Base-by-base conservation (phyloP, 2,113 vertebrate genomes). In the Upupa epops region DNA sequence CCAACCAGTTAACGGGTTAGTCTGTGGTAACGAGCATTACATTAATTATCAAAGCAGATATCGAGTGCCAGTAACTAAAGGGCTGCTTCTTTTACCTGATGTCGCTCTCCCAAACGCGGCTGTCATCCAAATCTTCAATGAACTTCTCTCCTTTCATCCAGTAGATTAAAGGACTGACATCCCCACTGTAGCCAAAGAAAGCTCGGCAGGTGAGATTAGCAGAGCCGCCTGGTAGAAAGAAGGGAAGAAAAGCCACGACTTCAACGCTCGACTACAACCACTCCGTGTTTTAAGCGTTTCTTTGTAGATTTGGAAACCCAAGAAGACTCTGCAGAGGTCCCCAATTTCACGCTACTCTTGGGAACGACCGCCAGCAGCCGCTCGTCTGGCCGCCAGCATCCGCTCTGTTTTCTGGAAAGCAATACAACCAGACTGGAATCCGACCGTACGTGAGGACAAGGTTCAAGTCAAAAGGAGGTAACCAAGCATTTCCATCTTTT, bases 61-160 rank as follows among this genome's bases (percentile, higher is more conserved):
- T 22, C 64, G 31, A 59, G 13, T 74, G 56, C 81, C 80, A 49
- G 29, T 49, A 66, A 19, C 46, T 70, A 42, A 61, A 90, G 72
- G 15, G 6, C 0, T 20, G 76, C 64, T 48, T 72, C 17, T 91
- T 97, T 98, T 98, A 99, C 99, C 99, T 99, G 94, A 99, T 99
- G 79, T 99, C 99, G 72, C 98, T 99, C 97, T 99, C 99, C 96
- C 98, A 98, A 86, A 99, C 98, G 92, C 98, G 96, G 94, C 98
- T 99, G 94, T 99, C 98, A 96, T 99, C 99, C 97, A 99, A 97
- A 96, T 99, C 99, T 96, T 99, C 99, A 86, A 99, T 99, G 97
- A 99, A 99, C 94, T 99, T 99, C 92, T 99, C 99, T 56, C 99
- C 99, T 97, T 99, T 99, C 99, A 99, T 99, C 99, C 99, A 99